Evolutionary conservation across 2,797 vertebrate genomes (phyloP), one percentile per base, ranked within the genome.

Genomic region (Neopelma chrysocephalum): DNA sequence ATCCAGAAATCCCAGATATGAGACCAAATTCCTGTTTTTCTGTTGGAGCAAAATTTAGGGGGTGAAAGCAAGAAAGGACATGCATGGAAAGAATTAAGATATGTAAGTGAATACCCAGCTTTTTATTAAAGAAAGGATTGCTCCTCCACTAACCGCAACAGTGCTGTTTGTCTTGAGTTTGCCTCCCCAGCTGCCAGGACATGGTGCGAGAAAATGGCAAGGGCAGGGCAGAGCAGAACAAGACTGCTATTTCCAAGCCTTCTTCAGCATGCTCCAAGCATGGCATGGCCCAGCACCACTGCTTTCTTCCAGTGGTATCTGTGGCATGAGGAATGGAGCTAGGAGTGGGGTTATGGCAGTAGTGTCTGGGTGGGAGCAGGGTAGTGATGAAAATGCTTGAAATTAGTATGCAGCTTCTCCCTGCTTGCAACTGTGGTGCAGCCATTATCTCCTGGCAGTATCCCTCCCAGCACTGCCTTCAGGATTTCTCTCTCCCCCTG

Each of bases 191-290:
- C 36, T 56, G 47, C 60, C 0, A 1, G 51, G 31, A n/a, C 4
- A 2, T 0, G 3, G 21, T 2, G 3, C 47, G 58, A 66, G 62
- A 38, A 54, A 75, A 57, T 16, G 8, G 53, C 32, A 54, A 79
- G 34, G 34, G 38, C 56, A 66, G 60, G 48, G 31, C n/a, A 81
- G n/a, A 50, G 29, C 71, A 69, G 47, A 32, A 14, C 40, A 40
- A 40, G 40, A 21, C 43, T 66, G 38, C 50, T 31, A 4, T 6
- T 65, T 58, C 70, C 81, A 70, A 75, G n/a, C 34, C 27, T 58
- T 62, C 65, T 38, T 81, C 3, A 0, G 18, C 61, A 10, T 0
- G 1, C 26, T 68, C 10, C 0, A 0, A 47, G 21, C 47, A 25
- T 7, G 1, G 43, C 43, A 27, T 19, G 38, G 65, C 38, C 21